Base-by-base conservation (phyloP, 1,140 invertebrate genomes). In the Atta cephalotes region DNA sequence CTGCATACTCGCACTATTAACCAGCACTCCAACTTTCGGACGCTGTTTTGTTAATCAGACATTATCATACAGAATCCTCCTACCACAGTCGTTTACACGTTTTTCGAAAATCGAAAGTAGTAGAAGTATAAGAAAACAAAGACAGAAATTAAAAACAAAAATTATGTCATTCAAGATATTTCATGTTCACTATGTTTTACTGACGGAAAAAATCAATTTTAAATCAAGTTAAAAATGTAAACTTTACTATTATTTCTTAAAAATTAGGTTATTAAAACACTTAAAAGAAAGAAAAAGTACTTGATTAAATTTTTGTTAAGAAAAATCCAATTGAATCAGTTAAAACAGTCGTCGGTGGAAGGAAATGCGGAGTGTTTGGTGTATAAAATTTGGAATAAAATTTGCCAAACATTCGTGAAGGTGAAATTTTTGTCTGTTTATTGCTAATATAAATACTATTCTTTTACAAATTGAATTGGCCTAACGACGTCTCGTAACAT, bases 391-490 rank as follows among this genome's bases (percentile, higher is more conserved):
- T 0, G n/a, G 14, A 31, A 35, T 70, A 25, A 70, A 70, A 56
- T 56, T 21, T 10, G 18, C n/a, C 4, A 70, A 5, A 7, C 35
- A 63, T 62, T 35, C 18, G n/a, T 84, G 28, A 62, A 31, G 70
- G 5, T 62, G 72, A 14, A 84, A 84, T 84, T 84, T 84, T 62
- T n/a, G 25, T 62, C 80, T 60, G 74, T 94, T 93, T 94, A 93
- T 93, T 94, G 88, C 92, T 94, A 93, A 93, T 93, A 93, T 93
- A 94, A 93, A 94, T 90, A 93, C 92, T 90, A 92, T 93, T 93
- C 86, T 91, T 88, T 93, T 92, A 93, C 90, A 93, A 93, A 93
- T 93, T 87, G 77, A 88, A 78, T 92, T 89, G 85, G 85, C 87
- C 58, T 84, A 89, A 90, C 90, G 86, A 82, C 81, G 68, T 78